Percentiles rank a stretch among this genome's conserved stretches.
Conservation (phyloP, 2,113 vertebrate species). For the Amia ocellicauda region DNA sequence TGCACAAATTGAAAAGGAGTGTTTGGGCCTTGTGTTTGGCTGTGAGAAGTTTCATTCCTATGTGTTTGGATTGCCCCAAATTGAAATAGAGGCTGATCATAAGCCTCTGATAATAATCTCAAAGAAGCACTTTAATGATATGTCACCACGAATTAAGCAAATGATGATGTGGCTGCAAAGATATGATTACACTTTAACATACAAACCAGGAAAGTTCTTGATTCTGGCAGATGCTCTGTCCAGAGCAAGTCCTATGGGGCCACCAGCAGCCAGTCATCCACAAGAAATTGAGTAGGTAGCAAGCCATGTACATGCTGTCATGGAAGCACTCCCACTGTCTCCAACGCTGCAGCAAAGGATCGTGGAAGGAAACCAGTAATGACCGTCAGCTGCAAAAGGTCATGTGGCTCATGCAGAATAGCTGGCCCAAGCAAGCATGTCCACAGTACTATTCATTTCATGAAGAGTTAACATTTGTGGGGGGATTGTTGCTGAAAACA, state of each 20-base stretch:
- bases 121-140: conserved; percentile 17
- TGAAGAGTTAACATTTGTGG: conserved; percentile 3
- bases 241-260: not conserved
- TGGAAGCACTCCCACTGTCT: no score
- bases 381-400: not conserved
- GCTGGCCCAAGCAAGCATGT: conserved; percentile 8
- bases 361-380: not conserved
- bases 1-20: no score
- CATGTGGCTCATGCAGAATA: conserved; percentile 8
- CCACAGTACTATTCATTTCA: not conserved
- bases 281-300: no score
- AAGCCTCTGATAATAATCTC: conserved; percentile 4
- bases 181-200: conserved; percentile 2
- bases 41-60: conserved; percentile 1
- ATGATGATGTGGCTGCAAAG: not conserved
- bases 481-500: not conserved
- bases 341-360: not conserved
- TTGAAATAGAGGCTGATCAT: conserved; percentile 9
- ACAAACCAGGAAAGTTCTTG: conserved; percentile 1
- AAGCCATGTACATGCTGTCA: no score
- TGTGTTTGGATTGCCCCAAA: not conserved
- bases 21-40: no score
- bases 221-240: not conserved
- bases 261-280: not conserved
- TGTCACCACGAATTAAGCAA: conserved; percentile 1